Evolutionary conservation across 2,113 vertebrate genomes (phyloP), one percentile per base, ranked within the genome.

Genomic region (Plectropomus leopardus): DNA sequence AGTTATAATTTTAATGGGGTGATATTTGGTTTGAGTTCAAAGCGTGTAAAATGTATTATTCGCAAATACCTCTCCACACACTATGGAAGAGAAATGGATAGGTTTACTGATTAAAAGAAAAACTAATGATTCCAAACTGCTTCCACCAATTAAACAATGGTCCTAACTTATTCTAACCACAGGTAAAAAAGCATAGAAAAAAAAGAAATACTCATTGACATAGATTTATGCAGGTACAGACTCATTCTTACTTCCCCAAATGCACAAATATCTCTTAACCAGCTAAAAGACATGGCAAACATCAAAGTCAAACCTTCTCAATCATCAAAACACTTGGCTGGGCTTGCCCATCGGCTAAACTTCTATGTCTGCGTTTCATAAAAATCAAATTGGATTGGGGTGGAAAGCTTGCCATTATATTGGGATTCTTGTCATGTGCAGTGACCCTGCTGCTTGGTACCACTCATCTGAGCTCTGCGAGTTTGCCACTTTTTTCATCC

Each of bases 401-500:
- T 63, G 48, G 55, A 82, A 78, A 80, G 44, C 10, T 51, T 34
- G 30, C 23, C 58, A 54, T 75, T 67, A 54, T 47, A 71, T 77
- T 61, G 57, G 6, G 36, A 91, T 85, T 90, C 70, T 50, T 26
- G 80, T 81, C 82, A 69, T 86, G 80, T 88, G 71, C 63, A 36
- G 66, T 80, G 88, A 87, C 84, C 82, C 86, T 54, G 75, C 64
- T 65, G 72, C 78, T 64, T 28, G 81, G 60, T 24, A 40, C 24
- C 13, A 32, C 74, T 84, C 45, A 17, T 70, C 76, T 55, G 11
- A 76, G 77, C 3, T 71, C 72, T 19, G 60, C 30, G 4, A 87
- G 55, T 71, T 45, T 11, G 32, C 68, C 68, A 76, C 76, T 84
- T 89, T 40, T 89, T 87, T 85, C 83, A 82, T 72, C 81, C 82